These are phyloP conservation scores for Pristionchus maxplancki DNA, from an alignment of 2,888 invertebrate species.

Conservation along the genomic window DNA sequence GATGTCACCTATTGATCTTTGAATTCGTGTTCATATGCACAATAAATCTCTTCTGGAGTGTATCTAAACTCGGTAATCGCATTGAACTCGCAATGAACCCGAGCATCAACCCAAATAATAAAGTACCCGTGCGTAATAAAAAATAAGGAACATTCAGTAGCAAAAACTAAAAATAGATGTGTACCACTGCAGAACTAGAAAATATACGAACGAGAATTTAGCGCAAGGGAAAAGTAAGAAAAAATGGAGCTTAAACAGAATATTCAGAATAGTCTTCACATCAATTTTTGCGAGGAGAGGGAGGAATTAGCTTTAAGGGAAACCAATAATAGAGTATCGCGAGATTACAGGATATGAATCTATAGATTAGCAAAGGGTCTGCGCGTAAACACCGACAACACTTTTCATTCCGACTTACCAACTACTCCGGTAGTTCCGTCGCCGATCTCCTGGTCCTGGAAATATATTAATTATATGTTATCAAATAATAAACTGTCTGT, in stretches of 20 bases:
- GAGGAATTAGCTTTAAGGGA: not conserved
- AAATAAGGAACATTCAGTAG: not conserved
- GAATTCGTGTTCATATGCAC: not conserved
- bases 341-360: not conserved
- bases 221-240: not conserved
- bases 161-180: not conserved
- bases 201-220: not conserved
- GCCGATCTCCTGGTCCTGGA: conserved; percentile 96
- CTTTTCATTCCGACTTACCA: conserved; percentile 78
- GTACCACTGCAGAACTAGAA: not conserved
- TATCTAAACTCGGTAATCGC: conserved; percentile 3
- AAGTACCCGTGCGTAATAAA: not conserved
- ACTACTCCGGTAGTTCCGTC: conserved; percentile 99
- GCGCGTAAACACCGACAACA: not conserved
- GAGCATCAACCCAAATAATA: not conserved
- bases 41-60: conserved; percentile 9
- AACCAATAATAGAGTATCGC: not conserved
- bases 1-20: conserved; percentile 10
- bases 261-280: not conserved
- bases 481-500: too few species aligned
- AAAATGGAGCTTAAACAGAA: not conserved
- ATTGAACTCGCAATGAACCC: conserved; percentile 17
- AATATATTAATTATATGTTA: not conserved
- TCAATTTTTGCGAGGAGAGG: not conserved
- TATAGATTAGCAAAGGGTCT: not conserved